A percentile compares a stretch with the other conserved stretches of the same genome.
These are phyloP conservation scores for Hydraecia micacea DNA, from an alignment of 2,888 invertebrate species.

Conservation along the genomic window DNA sequence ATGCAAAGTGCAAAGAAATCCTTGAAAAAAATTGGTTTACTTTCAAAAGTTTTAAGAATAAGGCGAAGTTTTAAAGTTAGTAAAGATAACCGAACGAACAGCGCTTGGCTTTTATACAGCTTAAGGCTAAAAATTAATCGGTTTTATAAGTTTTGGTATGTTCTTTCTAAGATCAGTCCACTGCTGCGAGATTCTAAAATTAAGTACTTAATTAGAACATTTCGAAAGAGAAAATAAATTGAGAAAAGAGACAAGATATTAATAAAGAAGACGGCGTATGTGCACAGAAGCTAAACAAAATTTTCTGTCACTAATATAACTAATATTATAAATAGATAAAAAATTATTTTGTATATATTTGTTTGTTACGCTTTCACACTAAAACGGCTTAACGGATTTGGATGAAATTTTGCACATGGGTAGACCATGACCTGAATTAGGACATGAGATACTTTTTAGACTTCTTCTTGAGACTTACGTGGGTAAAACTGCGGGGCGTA, in stretches of 20 bases:
- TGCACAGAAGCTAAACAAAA: not conserved
- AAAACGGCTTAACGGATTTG: not conserved
- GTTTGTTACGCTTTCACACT: not conserved
- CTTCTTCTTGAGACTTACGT: no score
- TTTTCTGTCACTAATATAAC: not conserved
- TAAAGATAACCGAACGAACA: not conserved
- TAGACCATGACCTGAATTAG: not conserved
- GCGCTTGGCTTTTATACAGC: not conserved
- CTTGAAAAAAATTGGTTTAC: not conserved
- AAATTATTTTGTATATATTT: not conserved
- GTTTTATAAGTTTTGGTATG: not conserved
- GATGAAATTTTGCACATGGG: not conserved
- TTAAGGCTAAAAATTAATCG: not conserved
- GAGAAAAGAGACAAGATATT: not conserved
- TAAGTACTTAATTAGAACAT: not conserved
- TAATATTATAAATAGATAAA: not conserved
- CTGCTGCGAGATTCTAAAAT: not conserved
- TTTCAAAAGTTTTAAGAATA: constrained; percentile 1
- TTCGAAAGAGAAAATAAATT: not conserved
- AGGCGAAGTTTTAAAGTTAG: not conserved
- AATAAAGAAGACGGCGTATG: not conserved
- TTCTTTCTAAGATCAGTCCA: not conserved
- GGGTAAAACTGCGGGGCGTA: not conserved
- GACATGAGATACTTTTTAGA: not conserved
- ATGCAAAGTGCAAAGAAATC: not conserved